Evolutionary conservation across 64 coral and sea anemone genomes (phyloP), one percentile per base, ranked within the genome.

Genomic region (Porites australiensis): DNA sequence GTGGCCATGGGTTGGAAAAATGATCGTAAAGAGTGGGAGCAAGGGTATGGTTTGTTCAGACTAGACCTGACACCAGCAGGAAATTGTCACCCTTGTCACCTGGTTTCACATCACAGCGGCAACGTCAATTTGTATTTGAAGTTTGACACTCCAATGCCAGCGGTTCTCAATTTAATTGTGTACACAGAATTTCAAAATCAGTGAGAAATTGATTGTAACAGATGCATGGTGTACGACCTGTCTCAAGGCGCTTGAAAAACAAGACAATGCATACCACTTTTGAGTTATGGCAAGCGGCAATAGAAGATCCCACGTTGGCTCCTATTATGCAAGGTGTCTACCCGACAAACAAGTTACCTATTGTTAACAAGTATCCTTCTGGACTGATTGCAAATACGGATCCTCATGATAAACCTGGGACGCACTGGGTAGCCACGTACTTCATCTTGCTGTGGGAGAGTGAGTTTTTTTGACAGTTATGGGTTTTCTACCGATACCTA

Each of bases 371-470:
- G 37, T 86, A 19, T 50, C 37, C 27, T 37, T 64, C 82, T 43
- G 46, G 61, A 4, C 19, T 84, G 6, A 64, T 84, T 64, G 58
- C 81, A 23, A 84, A 84, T 64, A 84, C 81, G 13, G 81, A 84
- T 23, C 54, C 37, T 12, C 61, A 71, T 20, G 18, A 70, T 51
- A 37, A 70, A 71, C 64, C 46, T 19, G 83, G 83, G 3, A 87
- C 83, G 11, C 83, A 87, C 58, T 87, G 83, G 83, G 37, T 87
- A 11, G 83, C 83, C 23, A 50, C 72, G 62, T 87, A 71, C 43
- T 87, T 87, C 54, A 2, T 3, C 5, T 49, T 44, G 0, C 19
- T 21, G 2, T 11, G 19, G 13, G 83, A 87, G 45, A 51, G 62
- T 55, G 64, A 72, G 49, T 37, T 87, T 72, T 44, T 87, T 72